Evolutionary conservation across 1,140 invertebrate species (phyloP).

Genomic region (Cydia strobilella): DNA sequence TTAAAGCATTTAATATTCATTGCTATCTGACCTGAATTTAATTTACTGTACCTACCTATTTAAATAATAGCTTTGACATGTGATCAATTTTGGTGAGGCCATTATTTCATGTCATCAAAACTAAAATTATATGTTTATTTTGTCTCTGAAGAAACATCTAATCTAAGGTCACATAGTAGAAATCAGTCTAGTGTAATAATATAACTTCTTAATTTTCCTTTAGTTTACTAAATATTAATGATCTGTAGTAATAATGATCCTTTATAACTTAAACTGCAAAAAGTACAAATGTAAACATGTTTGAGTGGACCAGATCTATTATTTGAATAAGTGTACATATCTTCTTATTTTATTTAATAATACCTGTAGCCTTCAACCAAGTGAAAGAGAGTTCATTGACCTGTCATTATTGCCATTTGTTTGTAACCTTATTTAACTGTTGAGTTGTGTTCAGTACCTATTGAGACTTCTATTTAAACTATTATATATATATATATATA

Average conservation of each 20-base stretch:
- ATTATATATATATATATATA: neutral
- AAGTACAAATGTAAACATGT: neutral
- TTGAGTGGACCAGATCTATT: neutral
- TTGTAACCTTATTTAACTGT: conserved; percentile 22
- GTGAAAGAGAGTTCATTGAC: conserved; percentile 43
- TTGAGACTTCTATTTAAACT: neutral
- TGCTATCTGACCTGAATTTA: neutral
- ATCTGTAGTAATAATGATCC: too few species aligned
- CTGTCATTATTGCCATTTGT: conserved; percentile 33
- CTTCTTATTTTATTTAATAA: conserved; percentile 32
- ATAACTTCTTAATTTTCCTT: too few species aligned
- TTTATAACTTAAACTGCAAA: neutral
- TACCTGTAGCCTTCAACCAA: conserved; percentile 36
- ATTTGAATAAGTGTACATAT: conserved; percentile 14
- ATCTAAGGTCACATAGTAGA: too few species aligned
- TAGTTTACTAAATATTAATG: too few species aligned
- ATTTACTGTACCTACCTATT: neutral
- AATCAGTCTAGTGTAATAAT: too few species aligned
- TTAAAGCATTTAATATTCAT: neutral
- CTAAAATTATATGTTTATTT: neutral
- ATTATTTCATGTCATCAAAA: neutral
- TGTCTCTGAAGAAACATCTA: neutral
- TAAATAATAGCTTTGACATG: neutral
- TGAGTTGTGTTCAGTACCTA: conserved; percentile 9
- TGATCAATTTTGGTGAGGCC: neutral